Base-by-base conservation (phyloP, 2,113 vertebrate species). In the Archocentrus centrarchus region DNA sequence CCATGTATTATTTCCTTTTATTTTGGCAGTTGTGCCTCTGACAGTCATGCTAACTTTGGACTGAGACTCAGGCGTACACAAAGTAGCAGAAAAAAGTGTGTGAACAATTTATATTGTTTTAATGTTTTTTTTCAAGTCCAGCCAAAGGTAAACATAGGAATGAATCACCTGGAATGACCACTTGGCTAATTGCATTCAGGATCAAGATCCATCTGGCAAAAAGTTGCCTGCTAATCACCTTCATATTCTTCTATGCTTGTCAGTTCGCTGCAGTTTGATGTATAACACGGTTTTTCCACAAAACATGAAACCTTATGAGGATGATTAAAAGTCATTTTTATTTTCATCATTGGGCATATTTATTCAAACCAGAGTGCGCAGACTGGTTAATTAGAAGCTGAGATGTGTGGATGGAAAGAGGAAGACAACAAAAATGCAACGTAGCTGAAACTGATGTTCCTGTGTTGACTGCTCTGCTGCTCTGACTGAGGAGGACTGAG, bases 181-280 rank as follows among this genome's bases (percentile, higher is more conserved):
- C 68, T 73, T 73, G 27, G 11, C 20, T 73, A 32, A 55, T 53
- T 53, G 47, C 27, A 73, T 73, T 73, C 44, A 70, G 24, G 66
- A 70, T 63, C 62, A 39, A 64, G n/a, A 39, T 53, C 27, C 47
- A 53, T 0, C 47, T 55, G 68, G 68, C 68, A 55, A 55, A 55
- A 73, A 55, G 3, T 6, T 73, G 17, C 68, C 68, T 73, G 47
- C 11, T 73, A 73, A 73, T 73, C 68, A 73, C 27, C 1, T 55
- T 35, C 47, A 55, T 73, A 11, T 53, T 73, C 47, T 13, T 53
- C 47, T 73, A 8, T 0, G 68, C 68, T 53, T 73, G 66, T 73
- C 66, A 73, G 27, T 73, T 73, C 32, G 66, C 44, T 53, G 27
- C 17, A 73, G 24, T 73, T 73, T 73, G 27, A 53, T 53, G 66